Base-by-base conservation (phyloP, 1,140 invertebrate genomes). In the Anastrepha ludens region DNA sequence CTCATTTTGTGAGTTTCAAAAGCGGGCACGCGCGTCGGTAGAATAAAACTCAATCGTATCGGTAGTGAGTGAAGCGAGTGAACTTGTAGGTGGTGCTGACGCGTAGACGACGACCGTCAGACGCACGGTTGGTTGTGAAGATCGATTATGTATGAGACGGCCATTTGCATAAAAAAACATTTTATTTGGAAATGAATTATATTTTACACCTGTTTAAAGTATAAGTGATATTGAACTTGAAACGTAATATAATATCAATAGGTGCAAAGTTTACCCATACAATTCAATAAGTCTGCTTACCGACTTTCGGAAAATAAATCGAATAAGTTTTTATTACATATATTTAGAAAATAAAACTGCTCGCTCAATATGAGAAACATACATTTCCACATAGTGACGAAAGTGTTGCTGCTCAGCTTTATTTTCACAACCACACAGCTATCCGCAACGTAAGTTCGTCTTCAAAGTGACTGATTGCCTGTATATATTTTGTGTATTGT, bases 331-430 rank as follows among this genome's bases (percentile, higher is more conserved):
- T 41, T 44, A 70, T 41, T 47, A 7, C 9, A 44, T 13, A 47
- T 3, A 70, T 9, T 3, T 70, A 44, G 15, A 47, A 44, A 70
- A 44, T 9, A 44, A 70, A 44, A 81, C n/a, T 44, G 9, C 74
- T 55, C 44, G 20, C 9, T 9, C 44, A 81, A 81, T 20, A 81
- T 81, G 74, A 41, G n/a, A 29, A 81, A 81, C 55, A 55, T 81
- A 55, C 47, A 81, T n/a, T 81, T 81, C 44, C 74, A 81, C 17
- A 55, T 81, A 13, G 74, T 81, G 74, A 81, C 74, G 8, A 81
- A 81, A 81, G 74, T 81, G n/a, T 11, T 81, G 74, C 47, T 81
- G 50, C 74, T 81, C 74, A 81, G 74, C 74, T 81, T 81, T 81
- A 81, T 81, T 55, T 50, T 81, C 74, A 81, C 74, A 41, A 55